Base-by-base conservation (phyloP, 2,113 vertebrate species). In the Gymnobelideus leadbeateri region DNA sequence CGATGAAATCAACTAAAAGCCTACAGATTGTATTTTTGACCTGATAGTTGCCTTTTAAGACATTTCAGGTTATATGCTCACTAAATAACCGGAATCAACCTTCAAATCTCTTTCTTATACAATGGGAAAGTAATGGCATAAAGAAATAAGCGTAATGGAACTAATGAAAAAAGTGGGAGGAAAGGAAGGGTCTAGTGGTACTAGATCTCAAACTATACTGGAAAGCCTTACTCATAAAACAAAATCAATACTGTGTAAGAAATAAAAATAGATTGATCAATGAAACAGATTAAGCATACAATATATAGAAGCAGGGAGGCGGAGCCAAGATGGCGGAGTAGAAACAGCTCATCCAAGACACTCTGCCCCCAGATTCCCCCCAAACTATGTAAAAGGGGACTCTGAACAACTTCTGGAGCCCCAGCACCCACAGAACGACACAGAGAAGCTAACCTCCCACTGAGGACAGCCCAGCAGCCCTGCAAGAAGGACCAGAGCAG, bases 11-110 rank as follows among this genome's bases (percentile, higher is more conserved):
- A 92, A 53, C 25, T 91, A 91, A 96, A 96, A 92, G 61, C 84
- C 57, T 94, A 92, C 37, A 89, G 2, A 96, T 89, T 55, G 8
- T 2, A 43, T 46, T 94, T 96, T 95, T 94, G 94, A 94, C 10
- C 90, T 94, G 50, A 31, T 10, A 53, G 50, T 84, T 91, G 91
- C 19, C 51, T 93, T 90, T 61, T 46, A 10, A 50, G 89, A 93
- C n/a, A 84, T 61, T 24, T 43, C 51, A 91, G 61, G 89, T 25
- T 23, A 92, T 91, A 91, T n/a, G 43, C 46, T 49, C 92, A 9
- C 31, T 89, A 89, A 11, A 91, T 26, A 50, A n/a, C 24, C 8
- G n/a, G n/a, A 91, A 92, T 92, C 19, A 55, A 24, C 89, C 55
- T 94, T 89, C 2, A 11, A 84, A 16, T 94, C 47, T 2, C 14